Conservation (phyloP, 2,888 invertebrate species). For the Netelia fuscicornis region DNA sequence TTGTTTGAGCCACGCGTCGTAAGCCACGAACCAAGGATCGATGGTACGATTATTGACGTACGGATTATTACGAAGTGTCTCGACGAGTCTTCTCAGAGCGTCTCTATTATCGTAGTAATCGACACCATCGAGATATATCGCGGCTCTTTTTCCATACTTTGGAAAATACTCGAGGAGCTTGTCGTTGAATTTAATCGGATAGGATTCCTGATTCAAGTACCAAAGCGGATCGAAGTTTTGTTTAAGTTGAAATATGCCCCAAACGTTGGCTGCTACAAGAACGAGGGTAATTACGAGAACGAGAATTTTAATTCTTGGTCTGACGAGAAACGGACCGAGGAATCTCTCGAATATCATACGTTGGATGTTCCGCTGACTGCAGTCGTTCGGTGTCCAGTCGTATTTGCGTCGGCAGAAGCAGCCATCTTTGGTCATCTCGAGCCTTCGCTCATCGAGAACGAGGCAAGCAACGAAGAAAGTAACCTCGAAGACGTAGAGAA, state of each 20-base stretch:
- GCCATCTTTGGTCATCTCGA: constrained; percentile 80
- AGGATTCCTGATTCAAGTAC: constrained; percentile 83
- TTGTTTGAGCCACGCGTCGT: constrained; percentile 78
- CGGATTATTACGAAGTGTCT: constrained; percentile 77
- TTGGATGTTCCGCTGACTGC: constrained; percentile 83
- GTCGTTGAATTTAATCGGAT: constrained; percentile 81
- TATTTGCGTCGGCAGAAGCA: constrained; percentile 78
- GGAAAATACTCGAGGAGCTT: constrained; percentile 82
- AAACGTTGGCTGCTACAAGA: constrained; percentile 78
- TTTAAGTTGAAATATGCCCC: constrained; percentile 80
- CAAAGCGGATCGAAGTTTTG: constrained; percentile 84
- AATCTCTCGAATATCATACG: constrained; percentile 82
- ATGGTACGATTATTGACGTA: constrained; percentile 81
- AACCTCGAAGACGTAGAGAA: constrained; percentile 84
- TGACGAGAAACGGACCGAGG: constrained; percentile 83
- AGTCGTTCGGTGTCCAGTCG: constrained; percentile 83
- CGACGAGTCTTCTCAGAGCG: constrained; percentile 75
- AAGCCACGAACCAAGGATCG: constrained; percentile 82
- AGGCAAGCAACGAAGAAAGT: constrained; percentile 85
- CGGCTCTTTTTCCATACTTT: constrained; percentile 80
- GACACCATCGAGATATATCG: constrained; percentile 81
- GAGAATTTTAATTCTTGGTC: constrained; percentile 81
- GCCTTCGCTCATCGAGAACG: constrained; percentile 84
- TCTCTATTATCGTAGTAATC: constrained; percentile 81
- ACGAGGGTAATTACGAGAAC: constrained; percentile 82